phyloP scores from a whole-genome alignment of 2,797 vertebrate species.

The Cetoscarus ocellatus region DNA sequence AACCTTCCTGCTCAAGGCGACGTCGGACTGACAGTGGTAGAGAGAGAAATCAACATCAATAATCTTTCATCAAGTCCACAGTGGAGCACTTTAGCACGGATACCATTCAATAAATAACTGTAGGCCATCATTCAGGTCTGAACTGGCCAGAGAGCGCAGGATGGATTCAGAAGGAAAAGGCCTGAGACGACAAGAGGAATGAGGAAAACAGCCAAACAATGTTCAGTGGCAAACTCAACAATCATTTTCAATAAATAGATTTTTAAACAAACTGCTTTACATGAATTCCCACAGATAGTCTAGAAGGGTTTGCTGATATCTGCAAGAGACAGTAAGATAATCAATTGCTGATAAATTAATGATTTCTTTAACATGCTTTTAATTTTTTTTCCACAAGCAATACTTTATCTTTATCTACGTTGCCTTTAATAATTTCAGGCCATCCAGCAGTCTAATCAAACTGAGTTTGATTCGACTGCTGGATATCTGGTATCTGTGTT shows the following conservation, averaged over 20 bases:
- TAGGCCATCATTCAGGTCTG: conserved; percentile 79
- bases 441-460: too few relatives aligned
- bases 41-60: conserved; percentile 86
- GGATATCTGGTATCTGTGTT: too few relatives aligned
- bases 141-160: conserved; percentile 59
- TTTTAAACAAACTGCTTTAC: neutral
- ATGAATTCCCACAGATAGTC: too few relatives aligned
- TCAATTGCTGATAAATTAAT: too few relatives aligned
- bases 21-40: conserved; percentile 78
- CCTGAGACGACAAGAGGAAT: conserved; percentile 10
- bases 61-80: conserved; percentile 86
- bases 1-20: conserved; percentile 78
- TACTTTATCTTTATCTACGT: too few relatives aligned
- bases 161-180: conserved; percentile 34
- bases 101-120: conserved; percentile 85
- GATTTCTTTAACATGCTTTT: too few relatives aligned
- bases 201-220: conserved; percentile 10
- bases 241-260: neutral
- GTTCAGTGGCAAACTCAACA: conserved; percentile 13
- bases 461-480: too few relatives aligned
- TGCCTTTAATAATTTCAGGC: too few relatives aligned
- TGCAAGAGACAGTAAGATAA: too few relatives aligned
- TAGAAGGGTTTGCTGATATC: too few relatives aligned
- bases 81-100: conserved; percentile 75
- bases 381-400: too few relatives aligned